A percentile compares a stretch with the other conserved stretches of the same genome.
Evolutionary conservation across 2,113 vertebrate genomes (phyloP).

Genomic region (Malaclemys terrapin): DNA sequence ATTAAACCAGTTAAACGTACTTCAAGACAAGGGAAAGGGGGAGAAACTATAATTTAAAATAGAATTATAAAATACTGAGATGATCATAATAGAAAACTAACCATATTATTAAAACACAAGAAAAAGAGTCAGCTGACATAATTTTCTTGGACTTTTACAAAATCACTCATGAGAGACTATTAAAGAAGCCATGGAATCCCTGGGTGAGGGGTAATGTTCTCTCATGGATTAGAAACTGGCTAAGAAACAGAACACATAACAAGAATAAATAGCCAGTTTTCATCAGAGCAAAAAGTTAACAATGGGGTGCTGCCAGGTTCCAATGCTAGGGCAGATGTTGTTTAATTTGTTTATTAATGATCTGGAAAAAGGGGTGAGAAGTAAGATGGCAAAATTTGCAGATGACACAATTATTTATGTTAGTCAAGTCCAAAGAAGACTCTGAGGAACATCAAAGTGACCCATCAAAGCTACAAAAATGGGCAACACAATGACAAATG

Average conservation of each 20-base stretch:
- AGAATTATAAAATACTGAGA: not conserved
- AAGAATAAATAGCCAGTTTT: not conserved
- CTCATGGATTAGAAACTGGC: not conserved
- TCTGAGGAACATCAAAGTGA: not conserved
- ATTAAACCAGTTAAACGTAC: not conserved
- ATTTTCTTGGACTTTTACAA: not conserved
- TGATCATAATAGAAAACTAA: not conserved
- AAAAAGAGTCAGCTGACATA: not conserved
- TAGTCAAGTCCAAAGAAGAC: not conserved
- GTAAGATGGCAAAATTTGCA: not conserved
- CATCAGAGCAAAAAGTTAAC: not conserved
- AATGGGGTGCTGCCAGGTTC: not conserved
- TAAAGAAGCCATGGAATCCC: slow-evolving; percentile 18
- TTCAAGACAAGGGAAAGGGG: not conserved
- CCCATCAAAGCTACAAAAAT: not conserved
- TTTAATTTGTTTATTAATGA: not conserved
- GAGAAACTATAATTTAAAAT: not conserved
- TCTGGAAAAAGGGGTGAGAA: not conserved
- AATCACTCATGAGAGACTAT: not conserved
- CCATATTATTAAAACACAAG: accelerated
- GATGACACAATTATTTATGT: not conserved
- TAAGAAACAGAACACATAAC: not conserved
- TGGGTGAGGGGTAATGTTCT: not conserved
- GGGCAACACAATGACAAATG: not conserved
- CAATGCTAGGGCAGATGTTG: not conserved